Evolutionary conservation across 1,140 invertebrate genomes (phyloP), one percentile per base, ranked within the genome.

Genomic region (Ectropis grisescens): DNA sequence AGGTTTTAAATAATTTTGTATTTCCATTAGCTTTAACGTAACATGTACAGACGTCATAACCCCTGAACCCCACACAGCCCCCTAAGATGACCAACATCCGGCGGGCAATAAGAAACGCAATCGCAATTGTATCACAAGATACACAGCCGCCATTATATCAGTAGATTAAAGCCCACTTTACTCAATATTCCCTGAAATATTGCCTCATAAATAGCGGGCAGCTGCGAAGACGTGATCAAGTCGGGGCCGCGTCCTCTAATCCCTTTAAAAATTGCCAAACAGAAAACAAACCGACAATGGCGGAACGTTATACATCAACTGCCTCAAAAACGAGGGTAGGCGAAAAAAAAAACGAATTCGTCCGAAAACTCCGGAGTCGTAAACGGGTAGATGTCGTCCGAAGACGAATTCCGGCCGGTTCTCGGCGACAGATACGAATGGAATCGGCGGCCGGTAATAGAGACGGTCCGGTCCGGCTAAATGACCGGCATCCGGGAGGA

Each of bases 141-240:
- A 19, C 50, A 56, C 67, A 61, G 53, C 55, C 57, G 32, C 69
- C 50, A 74, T 74, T 80, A 76, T 74, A 69, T 69, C 44, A 69
- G 67, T 62, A 75, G 72, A 80, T 80, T 80, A 80, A 78, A 80
- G 66, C 54, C 59, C 64, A 80, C 70, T 80, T 74, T 74, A 62
- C 70, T 70, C 72, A 58, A 80, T 80, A 80, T 80, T 71, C 68
- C 67, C 41, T 80, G 61, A 80, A 69, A 81, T 81, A 81, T 81
- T 66, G 67, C 70, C 58, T 41, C 72, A 69, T 80, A 80, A 80
- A 79, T 74, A 68, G 52, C 53, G 58, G 62, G 59, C 46, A 60
- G 58, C 54, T 41, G 55, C 41, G 49, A 51, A 66, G 60, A 78
- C 67, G 70, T 74, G 75, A 74, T 70, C 68, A 51, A 60, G 56